Conservation (phyloP, 1,140 invertebrate species). For the Tenebrio molitor region DNA sequence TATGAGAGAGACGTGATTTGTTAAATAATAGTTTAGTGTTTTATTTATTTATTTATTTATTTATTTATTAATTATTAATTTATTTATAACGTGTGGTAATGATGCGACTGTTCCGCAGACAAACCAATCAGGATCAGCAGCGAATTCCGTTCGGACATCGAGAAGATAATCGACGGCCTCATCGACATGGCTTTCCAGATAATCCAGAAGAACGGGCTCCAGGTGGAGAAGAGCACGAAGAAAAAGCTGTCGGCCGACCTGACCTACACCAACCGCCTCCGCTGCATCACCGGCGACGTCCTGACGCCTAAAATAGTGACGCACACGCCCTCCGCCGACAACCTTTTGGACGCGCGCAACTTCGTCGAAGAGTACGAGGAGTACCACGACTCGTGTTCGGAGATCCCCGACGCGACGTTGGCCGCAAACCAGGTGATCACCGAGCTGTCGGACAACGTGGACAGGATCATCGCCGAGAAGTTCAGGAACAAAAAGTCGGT, state of each 20-base stretch:
- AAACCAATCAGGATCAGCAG: conserved; percentile 11
- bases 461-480: conserved; percentile 55
- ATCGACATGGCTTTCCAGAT: conserved; percentile 62
- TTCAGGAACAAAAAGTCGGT: conserved; percentile 59
- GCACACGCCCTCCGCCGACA: conserved; percentile 55
- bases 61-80: too few species aligned
- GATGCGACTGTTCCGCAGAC: too few species aligned
- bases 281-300: conserved; percentile 56
- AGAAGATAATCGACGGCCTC: conserved; percentile 57
- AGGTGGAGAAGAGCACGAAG: conserved; percentile 39
- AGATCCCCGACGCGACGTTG: conserved; percentile 57
- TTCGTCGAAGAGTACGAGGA: conserved; percentile 65
- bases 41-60: too few species aligned
- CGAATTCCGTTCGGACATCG: conserved; percentile 47
- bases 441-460: conserved; percentile 58
- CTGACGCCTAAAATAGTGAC: conserved; percentile 31
- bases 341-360: conserved; percentile 61
- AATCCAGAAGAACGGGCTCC: conserved; percentile 56
- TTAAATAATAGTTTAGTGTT: too few species aligned
- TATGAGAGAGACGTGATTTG: too few species aligned
- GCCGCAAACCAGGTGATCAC: conserved; percentile 55
- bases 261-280: conserved; percentile 19
- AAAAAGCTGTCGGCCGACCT: conserved; percentile 11
- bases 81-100: too few species aligned
- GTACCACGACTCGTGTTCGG: conserved; percentile 63